phyloP scores from a whole-genome alignment of 2,888 invertebrate genomes.

The Stramonita haemastoma region DNA sequence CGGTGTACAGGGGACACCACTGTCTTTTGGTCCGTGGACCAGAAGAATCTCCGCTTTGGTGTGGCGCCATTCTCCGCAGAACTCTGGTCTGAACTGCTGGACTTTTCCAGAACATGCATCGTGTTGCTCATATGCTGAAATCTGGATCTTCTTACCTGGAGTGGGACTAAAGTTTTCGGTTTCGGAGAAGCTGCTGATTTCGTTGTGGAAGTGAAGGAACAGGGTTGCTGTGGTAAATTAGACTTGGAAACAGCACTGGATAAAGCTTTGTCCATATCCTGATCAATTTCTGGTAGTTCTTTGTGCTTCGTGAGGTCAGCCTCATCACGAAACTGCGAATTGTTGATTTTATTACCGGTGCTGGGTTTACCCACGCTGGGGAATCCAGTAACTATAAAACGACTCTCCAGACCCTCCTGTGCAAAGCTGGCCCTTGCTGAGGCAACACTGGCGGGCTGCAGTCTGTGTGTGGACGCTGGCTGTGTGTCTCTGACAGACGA shows the following conservation, averaged over 20 bases:
- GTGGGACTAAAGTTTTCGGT: not conserved
- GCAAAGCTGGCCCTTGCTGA: too few species aligned
- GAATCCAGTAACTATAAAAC: not conserved
- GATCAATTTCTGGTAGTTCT: not conserved
- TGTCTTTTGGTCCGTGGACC: not conserved
- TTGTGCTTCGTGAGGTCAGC: not conserved
- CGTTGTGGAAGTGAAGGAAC: not conserved
- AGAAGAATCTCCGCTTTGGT: conserved; percentile 7
- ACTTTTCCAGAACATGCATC: not conserved
- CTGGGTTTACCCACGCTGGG: not conserved
- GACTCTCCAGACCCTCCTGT: not conserved
- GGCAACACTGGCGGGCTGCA: not conserved
- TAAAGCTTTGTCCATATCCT: not conserved
- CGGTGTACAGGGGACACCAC: not conserved
- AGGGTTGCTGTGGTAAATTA: not conserved
- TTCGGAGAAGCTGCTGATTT: not conserved
- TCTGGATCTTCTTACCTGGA: not conserved
- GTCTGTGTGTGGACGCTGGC: not conserved
- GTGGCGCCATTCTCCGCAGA: conserved; percentile 5
- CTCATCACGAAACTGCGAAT: too few species aligned
- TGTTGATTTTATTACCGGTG: not conserved
- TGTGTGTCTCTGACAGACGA: conserved; percentile 16
- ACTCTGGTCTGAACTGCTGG: conserved; percentile 24
- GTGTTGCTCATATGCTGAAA: conserved; percentile 8
- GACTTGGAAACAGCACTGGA: too few species aligned